Evolutionary conservation across 2,888 invertebrate species (phyloP), one percentile per base, ranked within the genome.

Genomic region (Oxytorus armatus): DNA sequence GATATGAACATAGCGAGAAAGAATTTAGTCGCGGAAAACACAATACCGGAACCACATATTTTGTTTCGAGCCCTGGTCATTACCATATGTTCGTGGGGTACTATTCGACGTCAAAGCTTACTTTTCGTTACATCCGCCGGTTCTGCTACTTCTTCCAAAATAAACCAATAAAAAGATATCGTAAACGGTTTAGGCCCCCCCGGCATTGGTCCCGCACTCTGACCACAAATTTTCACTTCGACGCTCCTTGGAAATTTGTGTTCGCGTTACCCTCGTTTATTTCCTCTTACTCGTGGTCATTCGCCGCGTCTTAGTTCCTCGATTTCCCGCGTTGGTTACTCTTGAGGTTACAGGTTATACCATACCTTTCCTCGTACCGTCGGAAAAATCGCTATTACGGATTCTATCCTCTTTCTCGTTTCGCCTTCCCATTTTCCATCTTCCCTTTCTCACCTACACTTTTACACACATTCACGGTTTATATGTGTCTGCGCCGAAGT

Each of bases 181-280:
- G 81, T 89, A 88, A 89, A 90, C 85, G 49, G 87, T 88, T n/a
- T n/a, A n/a, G n/a, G n/a, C n/a, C 86, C 87, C 85, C 85, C 82
- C 79, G 81, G 72, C 84, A 36, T 53, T 86, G 84, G 85, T 81
- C 83, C 85, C 85, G 81, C 78, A 63, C 88, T n/a, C n/a, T 79
- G 85, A 90, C 90, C 90, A 68, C 90, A 91, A 86, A 85, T 87
- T 88, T 89, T 87, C n/a, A n/a, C n/a, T n/a, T 89, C 88, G 51
- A 18, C 86, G 85, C 49, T 23, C 18, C 49, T 47, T 72, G 55
- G 59, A 79, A 77, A 66, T 42, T 36, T 49, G n/a, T 14, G n/a
- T 14, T 61, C 47, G 2, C 21, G 18, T 51, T 65, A 66, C 61
- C 23, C 18, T 63, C 44, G 21, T 69, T 42, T 18, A 33, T 44